Evolutionary conservation across 1,140 invertebrate genomes (phyloP), one percentile per base, ranked within the genome.

Genomic region (Drosophila ambigua): DNA sequence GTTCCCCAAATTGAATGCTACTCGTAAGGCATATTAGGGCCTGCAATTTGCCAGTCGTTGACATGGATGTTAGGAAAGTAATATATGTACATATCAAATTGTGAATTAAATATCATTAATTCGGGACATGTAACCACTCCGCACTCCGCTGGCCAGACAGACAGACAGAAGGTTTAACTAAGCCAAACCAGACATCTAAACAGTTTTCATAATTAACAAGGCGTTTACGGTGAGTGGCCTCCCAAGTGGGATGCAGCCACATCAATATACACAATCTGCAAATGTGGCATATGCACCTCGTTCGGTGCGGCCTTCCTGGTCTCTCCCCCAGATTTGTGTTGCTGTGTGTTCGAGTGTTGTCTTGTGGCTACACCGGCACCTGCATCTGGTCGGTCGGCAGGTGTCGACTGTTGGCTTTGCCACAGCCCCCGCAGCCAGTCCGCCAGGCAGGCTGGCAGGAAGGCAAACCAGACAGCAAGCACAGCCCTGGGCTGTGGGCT

Each of bases 41-140:
- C 15, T 41, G 1, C 45, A n/a, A 51, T 58, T 58, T 58, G 52
- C 46, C 43, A 76, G 58, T 65, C 51, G 46, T 35, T 61, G 44
- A 59, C 51, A 71, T 41, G 28, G 52, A 41, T 45, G 49, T 45
- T 41, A 7, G 6, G 26, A 7, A 7, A 1, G 44, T 64, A 78
- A 83, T 82, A 49, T 60, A 79, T 79, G 75, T 65, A 64, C 75
- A 79, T 83, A 75, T 75, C 74, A 67, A 76, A 79, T 83, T 82
- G 61, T 52, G 50, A 79, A 76, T 84, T 79, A 84, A 75, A 71
- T 82, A 52, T 75, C 71, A 72, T 66, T 75, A 78, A 78, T 82
- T 71, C 58, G 53, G 51, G 44, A 7, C n/a, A 45, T 28, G 28
- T 64, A 48, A 49, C 35, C 26, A 48, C 11, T 11, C 4, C 20